Evolutionary conservation across 2,888 invertebrate species (phyloP).

Genomic region (Noctua janthina): DNA sequence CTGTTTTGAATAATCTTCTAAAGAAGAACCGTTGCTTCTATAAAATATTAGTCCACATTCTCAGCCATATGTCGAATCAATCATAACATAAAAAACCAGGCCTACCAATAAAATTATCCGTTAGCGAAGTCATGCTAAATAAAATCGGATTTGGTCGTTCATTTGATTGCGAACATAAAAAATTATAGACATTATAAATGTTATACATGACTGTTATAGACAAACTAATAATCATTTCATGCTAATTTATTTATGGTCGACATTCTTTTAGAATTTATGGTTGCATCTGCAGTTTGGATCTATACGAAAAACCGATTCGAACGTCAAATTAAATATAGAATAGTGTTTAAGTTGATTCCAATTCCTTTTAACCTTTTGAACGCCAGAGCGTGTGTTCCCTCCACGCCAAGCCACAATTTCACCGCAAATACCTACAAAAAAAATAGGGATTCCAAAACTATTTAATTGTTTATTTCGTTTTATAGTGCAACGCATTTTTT

Average conservation of each 20-base stretch:
- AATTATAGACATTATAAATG: conserved; percentile 37
- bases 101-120: conserved; percentile 44
- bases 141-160: conserved; percentile 45
- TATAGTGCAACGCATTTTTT: background rate
- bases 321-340: background rate
- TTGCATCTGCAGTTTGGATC: conserved; percentile 11
- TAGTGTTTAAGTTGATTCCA: background rate
- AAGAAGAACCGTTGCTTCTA: conserved; percentile 6
- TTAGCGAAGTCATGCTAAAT: conserved; percentile 45
- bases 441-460: no score
- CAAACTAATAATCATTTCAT: conserved; percentile 8
- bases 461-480: no score
- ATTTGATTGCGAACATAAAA: conserved; percentile 61
- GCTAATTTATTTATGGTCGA: conserved; percentile 35
- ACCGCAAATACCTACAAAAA: no score
- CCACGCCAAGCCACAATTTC: no score
- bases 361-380: background rate
- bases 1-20: no score
- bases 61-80: conserved; percentile 28
- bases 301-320: background rate
- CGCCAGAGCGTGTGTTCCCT: no score
- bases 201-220: conserved; percentile 26
- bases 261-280: conserved; percentile 17
- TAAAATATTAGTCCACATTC: conserved; percentile 19
- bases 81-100: conserved; percentile 41